Conservation (phyloP, 2,113 vertebrate genomes). For the Varanus komodoensis region DNA sequence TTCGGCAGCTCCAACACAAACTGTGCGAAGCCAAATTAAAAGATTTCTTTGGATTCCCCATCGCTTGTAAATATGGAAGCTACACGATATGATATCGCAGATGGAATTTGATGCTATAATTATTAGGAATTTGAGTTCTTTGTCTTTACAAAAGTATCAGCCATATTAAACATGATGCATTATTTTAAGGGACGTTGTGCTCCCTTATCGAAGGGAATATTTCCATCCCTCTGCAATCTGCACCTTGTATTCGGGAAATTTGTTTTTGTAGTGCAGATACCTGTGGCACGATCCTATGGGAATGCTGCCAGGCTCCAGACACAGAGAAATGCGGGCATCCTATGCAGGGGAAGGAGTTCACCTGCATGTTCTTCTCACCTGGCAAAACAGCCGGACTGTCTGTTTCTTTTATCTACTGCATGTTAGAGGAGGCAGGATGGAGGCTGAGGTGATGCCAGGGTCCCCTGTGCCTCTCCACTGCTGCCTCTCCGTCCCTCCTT, state of each 20-base stretch:
- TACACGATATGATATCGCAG: slow-evolving; percentile 17
- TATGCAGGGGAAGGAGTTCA: too few species aligned
- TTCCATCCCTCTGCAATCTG: not conserved
- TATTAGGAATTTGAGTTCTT: not conserved
- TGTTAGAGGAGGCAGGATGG: too few species aligned
- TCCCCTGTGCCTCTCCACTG: too few species aligned
- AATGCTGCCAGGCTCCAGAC: too few species aligned
- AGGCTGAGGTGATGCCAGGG: too few species aligned
- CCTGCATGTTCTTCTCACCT: too few species aligned
- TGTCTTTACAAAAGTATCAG: not conserved
- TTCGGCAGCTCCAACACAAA: slow-evolving; percentile 58
- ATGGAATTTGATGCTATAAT: not conserved
- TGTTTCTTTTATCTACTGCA: too few species aligned
- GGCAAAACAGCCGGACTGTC: too few species aligned
- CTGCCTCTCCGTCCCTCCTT: too few species aligned
- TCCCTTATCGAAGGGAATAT: not conserved
- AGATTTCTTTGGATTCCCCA: slow-evolving; percentile 50
- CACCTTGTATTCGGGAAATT: not conserved
- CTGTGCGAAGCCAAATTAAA: slow-evolving; percentile 64
- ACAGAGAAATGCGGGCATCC: too few species aligned
- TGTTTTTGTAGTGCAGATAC: not conserved
- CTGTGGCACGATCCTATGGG: too few species aligned
- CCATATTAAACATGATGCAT: not conserved
- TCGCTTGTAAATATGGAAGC: slow-evolving; percentile 56
- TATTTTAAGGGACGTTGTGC: not conserved